Conservation (phyloP, 2,888 invertebrate species). For the Lordiphosa andalusiaca region DNA sequence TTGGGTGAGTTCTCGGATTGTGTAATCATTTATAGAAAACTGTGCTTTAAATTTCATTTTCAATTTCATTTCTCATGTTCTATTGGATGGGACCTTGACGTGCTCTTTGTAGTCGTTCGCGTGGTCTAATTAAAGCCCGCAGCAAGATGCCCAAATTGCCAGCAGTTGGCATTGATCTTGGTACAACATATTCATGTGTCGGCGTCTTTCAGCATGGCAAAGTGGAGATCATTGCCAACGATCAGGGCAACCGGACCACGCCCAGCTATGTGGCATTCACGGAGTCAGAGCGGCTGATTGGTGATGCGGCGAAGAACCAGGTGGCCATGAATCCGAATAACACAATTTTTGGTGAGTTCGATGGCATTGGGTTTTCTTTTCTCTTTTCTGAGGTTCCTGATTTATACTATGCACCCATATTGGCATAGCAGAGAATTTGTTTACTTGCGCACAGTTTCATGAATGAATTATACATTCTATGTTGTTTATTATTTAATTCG, state of each 20-base stretch:
- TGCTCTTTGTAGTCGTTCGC: slow-evolving; percentile 17
- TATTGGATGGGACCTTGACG: slow-evolving; percentile 47
- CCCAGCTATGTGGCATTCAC: slow-evolving; percentile 91
- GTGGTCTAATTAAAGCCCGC: slow-evolving; percentile 69
- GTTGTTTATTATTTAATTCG: slow-evolving; percentile 22
- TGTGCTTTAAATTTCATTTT: slow-evolving; percentile 44
- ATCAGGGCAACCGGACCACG: slow-evolving; percentile 90
- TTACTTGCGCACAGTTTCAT: slow-evolving; percentile 44
- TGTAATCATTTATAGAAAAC: slow-evolving; percentile 37
- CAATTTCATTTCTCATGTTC: slow-evolving; percentile 22
- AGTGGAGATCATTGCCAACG: slow-evolving; percentile 92
- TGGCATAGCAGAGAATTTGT: slow-evolving; percentile 69
- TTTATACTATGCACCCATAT: background rate
- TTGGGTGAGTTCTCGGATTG: slow-evolving; percentile 51
- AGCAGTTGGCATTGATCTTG: slow-evolving; percentile 86
- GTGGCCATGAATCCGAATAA: slow-evolving; percentile 94
- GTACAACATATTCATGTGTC: slow-evolving; percentile 96
- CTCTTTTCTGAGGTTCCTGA: slow-evolving; percentile 4
- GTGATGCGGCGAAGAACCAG: slow-evolving; percentile 92
- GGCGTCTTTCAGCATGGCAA: slow-evolving; percentile 95
- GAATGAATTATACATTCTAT: slow-evolving; percentile 42
- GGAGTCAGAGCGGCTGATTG: slow-evolving; percentile 91
- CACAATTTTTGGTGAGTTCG: slow-evolving; percentile 93
- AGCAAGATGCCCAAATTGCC: slow-evolving; percentile 80
- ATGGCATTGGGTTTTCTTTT: background rate